phyloP scores from a whole-genome alignment of 1,140 invertebrate genomes.

The Bombus difficillimus region DNA sequence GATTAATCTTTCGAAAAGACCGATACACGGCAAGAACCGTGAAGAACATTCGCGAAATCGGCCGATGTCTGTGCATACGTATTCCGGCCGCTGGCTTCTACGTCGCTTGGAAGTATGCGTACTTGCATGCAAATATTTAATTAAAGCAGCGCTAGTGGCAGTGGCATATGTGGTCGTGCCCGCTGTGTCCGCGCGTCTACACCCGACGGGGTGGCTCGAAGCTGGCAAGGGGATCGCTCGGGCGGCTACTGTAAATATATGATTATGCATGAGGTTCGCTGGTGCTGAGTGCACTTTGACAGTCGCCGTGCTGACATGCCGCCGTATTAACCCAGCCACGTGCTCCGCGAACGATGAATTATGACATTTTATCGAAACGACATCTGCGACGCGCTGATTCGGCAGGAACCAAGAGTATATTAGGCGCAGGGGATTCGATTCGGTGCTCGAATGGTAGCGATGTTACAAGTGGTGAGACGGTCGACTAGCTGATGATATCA shows the following conservation, averaged over 20 bases:
- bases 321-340: slow-evolving; percentile 46
- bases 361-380: slow-evolving; percentile 67
- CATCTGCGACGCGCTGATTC: slow-evolving; percentile 42
- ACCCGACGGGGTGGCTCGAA: slow-evolving; percentile 44
- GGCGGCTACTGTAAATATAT: slow-evolving; percentile 75
- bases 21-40: not conserved
- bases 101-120: slow-evolving; percentile 44
- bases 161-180: slow-evolving; percentile 61
- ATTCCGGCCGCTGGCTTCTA: slow-evolving; percentile 11
- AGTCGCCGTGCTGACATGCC: slow-evolving; percentile 51
- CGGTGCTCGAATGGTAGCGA: not conserved
- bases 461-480: not conserved
- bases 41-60: not conserved
- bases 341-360: slow-evolving; percentile 59
- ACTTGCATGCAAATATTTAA: slow-evolving; percentile 77
- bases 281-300: slow-evolving; percentile 75
- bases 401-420: slow-evolving; percentile 2
- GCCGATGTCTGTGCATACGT: not conserved
- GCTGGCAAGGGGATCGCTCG: slow-evolving; percentile 14
- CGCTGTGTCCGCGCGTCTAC: slow-evolving; percentile 50
- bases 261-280: slow-evolving; percentile 76
- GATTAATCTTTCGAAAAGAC: slow-evolving; percentile 58
- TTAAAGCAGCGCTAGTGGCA: slow-evolving; percentile 68
- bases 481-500: no score
- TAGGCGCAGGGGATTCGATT: not conserved